phyloP scores from a whole-genome alignment of 1,140 invertebrate species.

The Zaprionus davidi region DNA sequence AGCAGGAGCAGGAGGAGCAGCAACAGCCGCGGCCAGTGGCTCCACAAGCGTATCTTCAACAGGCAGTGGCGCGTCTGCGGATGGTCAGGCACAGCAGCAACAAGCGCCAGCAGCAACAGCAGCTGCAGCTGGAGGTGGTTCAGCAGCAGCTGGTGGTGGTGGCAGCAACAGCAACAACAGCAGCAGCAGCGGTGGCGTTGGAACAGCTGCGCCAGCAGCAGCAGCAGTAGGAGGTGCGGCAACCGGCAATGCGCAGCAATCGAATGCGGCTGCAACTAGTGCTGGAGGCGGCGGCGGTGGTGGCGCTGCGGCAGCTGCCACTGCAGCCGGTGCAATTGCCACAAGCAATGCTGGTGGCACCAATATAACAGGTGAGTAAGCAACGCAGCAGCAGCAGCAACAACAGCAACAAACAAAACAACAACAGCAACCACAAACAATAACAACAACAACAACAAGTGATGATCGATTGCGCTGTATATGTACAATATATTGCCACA shows the following conservation, averaged over 20 bases:
- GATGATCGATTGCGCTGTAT: neutral
- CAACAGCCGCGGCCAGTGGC: constrained; percentile 55
- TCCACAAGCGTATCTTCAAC: constrained; percentile 68
- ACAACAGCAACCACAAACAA: too few species aligned
- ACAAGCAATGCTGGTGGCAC: constrained; percentile 67
- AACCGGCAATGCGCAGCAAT: constrained; percentile 46
- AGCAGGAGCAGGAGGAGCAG: constrained; percentile 32
- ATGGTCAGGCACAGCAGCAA: constrained; percentile 53
- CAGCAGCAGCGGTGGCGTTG: constrained; percentile 42
- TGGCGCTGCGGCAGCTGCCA: constrained; percentile 54
- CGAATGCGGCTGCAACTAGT: constrained; percentile 48
- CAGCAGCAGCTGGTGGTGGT: constrained; percentile 21
- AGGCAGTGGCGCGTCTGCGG: constrained; percentile 59
- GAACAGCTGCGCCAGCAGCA: constrained; percentile 40
- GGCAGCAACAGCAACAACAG: constrained; percentile 43
- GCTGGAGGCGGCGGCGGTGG: constrained; percentile 59
- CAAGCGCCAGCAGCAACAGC: constrained; percentile 42
- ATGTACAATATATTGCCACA: neutral
- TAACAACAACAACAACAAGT: neutral
- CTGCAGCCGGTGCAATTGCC: constrained; percentile 57
- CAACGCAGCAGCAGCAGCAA: neutral
- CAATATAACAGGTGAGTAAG: constrained; percentile 77
- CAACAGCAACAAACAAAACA: neutral
- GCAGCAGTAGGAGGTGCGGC: constrained; percentile 37
- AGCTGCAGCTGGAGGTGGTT: constrained; percentile 30